Evolutionary conservation across 2,888 invertebrate species (phyloP).

Genomic region (Lasius fuliginosus): DNA sequence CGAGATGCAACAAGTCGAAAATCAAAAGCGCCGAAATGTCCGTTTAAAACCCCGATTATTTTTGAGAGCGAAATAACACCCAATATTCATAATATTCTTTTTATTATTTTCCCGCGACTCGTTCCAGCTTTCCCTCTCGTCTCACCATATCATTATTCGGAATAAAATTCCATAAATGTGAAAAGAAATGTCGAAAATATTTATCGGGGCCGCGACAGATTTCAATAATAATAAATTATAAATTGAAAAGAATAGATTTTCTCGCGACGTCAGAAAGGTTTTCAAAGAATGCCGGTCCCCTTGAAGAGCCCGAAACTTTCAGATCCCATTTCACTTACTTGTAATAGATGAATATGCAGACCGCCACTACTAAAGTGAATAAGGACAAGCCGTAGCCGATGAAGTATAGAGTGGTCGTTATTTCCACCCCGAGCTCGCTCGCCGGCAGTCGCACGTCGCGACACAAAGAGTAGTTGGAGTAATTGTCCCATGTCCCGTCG

Average conservation of each 20-base stretch:
- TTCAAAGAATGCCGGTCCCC: neutral
- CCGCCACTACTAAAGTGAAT: conserved; percentile 93
- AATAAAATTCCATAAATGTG: neutral
- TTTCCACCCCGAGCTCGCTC: conserved; percentile 88
- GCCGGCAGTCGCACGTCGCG: conserved; percentile 88
- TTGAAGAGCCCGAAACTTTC: neutral
- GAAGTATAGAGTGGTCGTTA: conserved; percentile 93
- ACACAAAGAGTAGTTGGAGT: conserved; percentile 92
- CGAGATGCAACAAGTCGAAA: neutral
- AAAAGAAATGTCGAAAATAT: neutral
- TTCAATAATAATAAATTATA: neutral
- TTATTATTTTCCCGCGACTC: neutral
- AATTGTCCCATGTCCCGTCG: conserved; percentile 95
- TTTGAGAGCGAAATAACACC: neutral
- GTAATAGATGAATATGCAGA: conserved; percentile 95
- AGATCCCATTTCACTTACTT: conserved; percentile 89
- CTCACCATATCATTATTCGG: neutral
- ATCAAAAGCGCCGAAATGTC: neutral
- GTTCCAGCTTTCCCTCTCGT: neutral
- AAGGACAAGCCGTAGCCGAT: conserved; percentile 95
- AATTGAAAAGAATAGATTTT: neutral
- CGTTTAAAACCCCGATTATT: neutral
- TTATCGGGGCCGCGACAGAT: neutral
- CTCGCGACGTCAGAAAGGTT: neutral
- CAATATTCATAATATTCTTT: neutral